A percentile compares a stretch with the other conserved stretches of the same genome.
Conservation (phyloP, 2,797 vertebrate genomes). For the Bovichtus diacanthus region DNA sequence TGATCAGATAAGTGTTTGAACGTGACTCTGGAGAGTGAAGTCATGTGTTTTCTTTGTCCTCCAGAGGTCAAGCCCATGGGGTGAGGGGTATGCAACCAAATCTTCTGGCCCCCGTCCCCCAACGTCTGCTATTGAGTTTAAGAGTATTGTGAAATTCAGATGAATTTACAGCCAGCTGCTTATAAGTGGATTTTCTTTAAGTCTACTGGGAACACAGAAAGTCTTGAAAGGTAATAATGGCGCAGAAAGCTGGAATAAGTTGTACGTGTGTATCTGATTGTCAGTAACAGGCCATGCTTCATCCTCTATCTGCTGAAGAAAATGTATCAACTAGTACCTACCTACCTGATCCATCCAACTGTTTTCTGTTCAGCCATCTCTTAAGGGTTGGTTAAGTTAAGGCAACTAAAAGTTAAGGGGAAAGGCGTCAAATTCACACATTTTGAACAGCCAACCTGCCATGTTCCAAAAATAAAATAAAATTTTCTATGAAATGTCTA, state of each 20-base stretch:
- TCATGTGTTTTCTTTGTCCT: slow-evolving; percentile 62
- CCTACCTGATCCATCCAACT: too few species aligned
- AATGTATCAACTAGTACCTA: too few species aligned
- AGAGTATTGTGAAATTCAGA: slow-evolving; percentile 44
- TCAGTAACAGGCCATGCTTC: slow-evolving; percentile 2
- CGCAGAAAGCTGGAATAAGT: slow-evolving; percentile 19
- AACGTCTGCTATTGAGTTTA: slow-evolving; percentile 22
- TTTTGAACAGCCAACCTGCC: too few species aligned
- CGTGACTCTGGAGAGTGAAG: slow-evolving; percentile 53
- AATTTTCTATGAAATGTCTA: too few species aligned
- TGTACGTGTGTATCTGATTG: slow-evolving; percentile 8
- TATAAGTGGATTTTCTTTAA: slow-evolving; percentile 29
- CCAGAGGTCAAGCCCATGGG: slow-evolving; percentile 39
- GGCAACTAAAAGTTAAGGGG: too few species aligned
- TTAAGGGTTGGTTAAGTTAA: too few species aligned
- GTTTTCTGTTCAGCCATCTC: too few species aligned
- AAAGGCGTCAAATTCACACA: too few species aligned
- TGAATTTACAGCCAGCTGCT: slow-evolving; percentile 32
- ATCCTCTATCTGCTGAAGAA: background rate
- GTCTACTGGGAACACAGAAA: slow-evolving; percentile 39
- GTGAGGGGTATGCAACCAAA: slow-evolving; percentile 49
- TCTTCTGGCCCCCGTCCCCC: slow-evolving; percentile 20
- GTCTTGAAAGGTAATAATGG: slow-evolving; percentile 63
- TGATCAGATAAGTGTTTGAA: slow-evolving; percentile 60
- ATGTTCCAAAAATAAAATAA: too few species aligned